Evolutionary conservation across 2,888 invertebrate species (phyloP).

Genomic region (Metopia argyrocephala): DNA sequence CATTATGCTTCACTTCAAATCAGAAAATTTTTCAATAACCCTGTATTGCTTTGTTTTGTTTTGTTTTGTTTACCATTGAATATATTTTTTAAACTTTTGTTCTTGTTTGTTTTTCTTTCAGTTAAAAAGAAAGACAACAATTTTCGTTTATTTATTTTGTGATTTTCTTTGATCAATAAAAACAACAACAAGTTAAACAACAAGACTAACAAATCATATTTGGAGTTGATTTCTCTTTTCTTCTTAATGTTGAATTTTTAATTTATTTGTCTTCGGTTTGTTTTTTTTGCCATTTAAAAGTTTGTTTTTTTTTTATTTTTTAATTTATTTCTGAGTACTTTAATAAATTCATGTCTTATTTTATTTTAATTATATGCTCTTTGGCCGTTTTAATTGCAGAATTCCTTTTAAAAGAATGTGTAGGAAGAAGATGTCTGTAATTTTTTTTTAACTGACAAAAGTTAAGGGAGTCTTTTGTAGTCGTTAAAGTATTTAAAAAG

Average conservation of each 20-base stretch:
- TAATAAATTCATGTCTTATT: no score
- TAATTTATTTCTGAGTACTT: background rate
- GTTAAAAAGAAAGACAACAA: background rate
- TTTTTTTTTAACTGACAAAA: background rate
- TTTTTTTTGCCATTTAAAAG: conserved; percentile 13
- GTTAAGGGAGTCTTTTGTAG: background rate
- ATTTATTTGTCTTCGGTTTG: conserved; percentile 1
- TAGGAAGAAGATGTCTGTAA: background rate
- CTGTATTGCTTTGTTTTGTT: conserved; percentile 32
- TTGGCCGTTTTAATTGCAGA: background rate
- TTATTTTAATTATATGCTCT: no score
- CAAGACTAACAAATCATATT: conserved; percentile 8
- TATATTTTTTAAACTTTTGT: conserved; percentile 57
- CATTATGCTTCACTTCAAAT: background rate
- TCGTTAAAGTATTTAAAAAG: background rate
- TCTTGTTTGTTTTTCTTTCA: background rate
- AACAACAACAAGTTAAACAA: conserved; percentile 6
- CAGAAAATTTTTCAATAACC: background rate
- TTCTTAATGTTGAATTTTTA: background rate
- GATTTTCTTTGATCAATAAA: conserved; percentile 50
- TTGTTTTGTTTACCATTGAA: conserved; percentile 49
- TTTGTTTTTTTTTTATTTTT: background rate
- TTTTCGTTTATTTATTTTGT: conserved; percentile 48
- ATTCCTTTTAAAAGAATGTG: background rate
- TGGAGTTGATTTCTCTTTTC: background rate